phyloP scores from a whole-genome alignment of 2,797 vertebrate species.

The Lacerta viridis region DNA sequence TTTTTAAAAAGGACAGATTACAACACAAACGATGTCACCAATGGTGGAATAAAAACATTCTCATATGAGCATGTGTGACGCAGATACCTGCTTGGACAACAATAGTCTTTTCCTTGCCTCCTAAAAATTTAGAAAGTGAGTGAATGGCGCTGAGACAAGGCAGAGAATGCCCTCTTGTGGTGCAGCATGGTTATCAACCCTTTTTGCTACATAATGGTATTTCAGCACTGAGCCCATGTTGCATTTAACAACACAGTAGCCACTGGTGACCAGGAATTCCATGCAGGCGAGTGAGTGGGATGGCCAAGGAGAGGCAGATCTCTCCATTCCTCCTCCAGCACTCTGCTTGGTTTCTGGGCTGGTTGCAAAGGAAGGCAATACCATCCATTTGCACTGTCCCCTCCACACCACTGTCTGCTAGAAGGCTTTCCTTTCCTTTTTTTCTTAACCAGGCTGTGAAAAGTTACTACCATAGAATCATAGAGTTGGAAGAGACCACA shows the following conservation, averaged over 20 bases:
- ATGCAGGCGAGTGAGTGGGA: neutral
- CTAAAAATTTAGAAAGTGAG: neutral
- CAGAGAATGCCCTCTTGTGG: constrained; percentile 10
- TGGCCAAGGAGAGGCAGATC: too few species aligned
- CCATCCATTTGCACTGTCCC: too few species aligned
- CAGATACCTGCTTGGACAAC: neutral
- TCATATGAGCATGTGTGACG: neutral
- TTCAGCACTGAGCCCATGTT: neutral
- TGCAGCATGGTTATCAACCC: neutral
- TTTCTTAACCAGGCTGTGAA: too few species aligned
- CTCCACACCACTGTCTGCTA: too few species aligned
- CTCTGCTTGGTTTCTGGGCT: too few species aligned
- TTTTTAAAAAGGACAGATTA: too few species aligned
- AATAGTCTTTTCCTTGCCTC: neutral
- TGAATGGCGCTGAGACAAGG: neutral
- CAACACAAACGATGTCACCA: neutral
- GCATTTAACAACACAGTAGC: neutral
- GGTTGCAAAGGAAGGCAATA: too few species aligned
- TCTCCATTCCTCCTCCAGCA: too few species aligned
- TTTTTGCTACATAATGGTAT: neutral
- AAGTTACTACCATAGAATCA: too few species aligned
- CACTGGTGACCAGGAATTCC: neutral
- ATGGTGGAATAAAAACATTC: neutral
- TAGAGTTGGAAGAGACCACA: too few species aligned
- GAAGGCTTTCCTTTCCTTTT: too few species aligned